Percentiles rank a stretch among this genome's conserved stretches.
Evolutionary conservation across 2,888 invertebrate genomes (phyloP).

Genomic region (Trissoscelio sp.): DNA sequence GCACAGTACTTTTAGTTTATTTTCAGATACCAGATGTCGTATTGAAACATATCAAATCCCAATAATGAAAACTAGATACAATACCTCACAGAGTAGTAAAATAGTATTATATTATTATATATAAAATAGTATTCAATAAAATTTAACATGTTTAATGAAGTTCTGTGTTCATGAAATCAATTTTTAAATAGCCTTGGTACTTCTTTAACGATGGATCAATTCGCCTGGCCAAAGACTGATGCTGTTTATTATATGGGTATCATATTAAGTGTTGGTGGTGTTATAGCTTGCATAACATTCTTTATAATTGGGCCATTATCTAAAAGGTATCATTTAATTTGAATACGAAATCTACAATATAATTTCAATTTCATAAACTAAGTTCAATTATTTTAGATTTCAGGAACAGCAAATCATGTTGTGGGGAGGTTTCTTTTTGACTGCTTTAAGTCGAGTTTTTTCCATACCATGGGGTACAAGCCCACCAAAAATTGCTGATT

Average conservation of each 20-base stretch:
- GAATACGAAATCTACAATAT: conserved; percentile 56
- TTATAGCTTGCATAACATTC: conserved; percentile 91
- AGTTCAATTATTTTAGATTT: conserved; percentile 83
- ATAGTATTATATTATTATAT: too few relatives aligned
- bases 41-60: too few relatives aligned
- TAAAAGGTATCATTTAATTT: conserved; percentile 84
- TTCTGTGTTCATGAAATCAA: too few relatives aligned
- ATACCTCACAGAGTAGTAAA: too few relatives aligned
- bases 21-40: too few relatives aligned
- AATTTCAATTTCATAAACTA: conserved; percentile 29
- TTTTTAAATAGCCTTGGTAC: conserved; percentile 87
- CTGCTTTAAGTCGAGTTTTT: conserved; percentile 89
- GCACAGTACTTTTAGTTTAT: too few relatives aligned
- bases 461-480: conserved; percentile 92
- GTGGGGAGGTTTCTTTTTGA: conserved; percentile 92
- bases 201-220: conserved; percentile 94
- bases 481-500: conserved; percentile 86
- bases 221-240: conserved; percentile 91
- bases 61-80: too few relatives aligned
- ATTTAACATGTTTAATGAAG: too few relatives aligned
- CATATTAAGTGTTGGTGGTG: conserved; percentile 91
- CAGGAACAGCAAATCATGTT: too few relatives aligned
- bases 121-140: too few relatives aligned
- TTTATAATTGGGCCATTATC: conserved; percentile 89
- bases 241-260: conserved; percentile 93